These are phyloP conservation scores for Pongo pygmaeus DNA, from an alignment of 2,113 vertebrate genomes.

Conservation along the genomic window DNA sequence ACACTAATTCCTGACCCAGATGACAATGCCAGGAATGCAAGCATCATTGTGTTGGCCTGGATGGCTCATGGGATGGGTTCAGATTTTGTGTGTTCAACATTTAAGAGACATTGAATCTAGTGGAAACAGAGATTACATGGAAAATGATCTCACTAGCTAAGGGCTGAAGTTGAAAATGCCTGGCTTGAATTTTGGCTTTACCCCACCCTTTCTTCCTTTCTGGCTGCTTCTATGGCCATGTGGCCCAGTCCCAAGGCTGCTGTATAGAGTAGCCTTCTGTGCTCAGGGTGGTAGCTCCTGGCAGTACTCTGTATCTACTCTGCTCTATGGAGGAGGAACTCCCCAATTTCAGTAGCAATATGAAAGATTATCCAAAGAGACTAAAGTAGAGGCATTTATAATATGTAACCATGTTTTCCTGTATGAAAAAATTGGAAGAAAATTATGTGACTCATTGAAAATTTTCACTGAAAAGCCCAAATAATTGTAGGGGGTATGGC, in stretches of 20 bases:
- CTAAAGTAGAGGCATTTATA: slow-evolving; percentile 37
- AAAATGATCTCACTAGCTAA: slow-evolving; percentile 75
- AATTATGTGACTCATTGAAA: slow-evolving; percentile 56
- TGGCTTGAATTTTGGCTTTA: slow-evolving; percentile 54
- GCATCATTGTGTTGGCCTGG: background rate
- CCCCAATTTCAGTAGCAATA: slow-evolving; percentile 62
- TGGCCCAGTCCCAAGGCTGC: background rate
- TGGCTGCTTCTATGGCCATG: background rate
- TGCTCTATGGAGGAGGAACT: slow-evolving; percentile 48
- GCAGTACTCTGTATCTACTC: slow-evolving; percentile 3
- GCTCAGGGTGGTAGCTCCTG: slow-evolving; percentile 20
- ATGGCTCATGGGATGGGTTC: background rate
- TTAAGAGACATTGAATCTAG: slow-evolving; percentile 43
- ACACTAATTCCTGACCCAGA: background rate
- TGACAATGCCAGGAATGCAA: background rate
- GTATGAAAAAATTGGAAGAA: slow-evolving; percentile 63
- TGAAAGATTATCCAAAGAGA: slow-evolving; percentile 19
- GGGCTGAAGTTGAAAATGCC: slow-evolving; percentile 43
- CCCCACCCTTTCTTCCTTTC: slow-evolving; percentile 29
- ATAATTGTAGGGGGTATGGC: background rate
- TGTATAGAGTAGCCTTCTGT: slow-evolving; percentile 52
- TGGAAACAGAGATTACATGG: slow-evolving; percentile 62
- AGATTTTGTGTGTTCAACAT: slow-evolving; percentile 31
- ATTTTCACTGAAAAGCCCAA: background rate
- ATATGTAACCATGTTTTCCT: slow-evolving; percentile 54